Conservation (phyloP, 2,113 vertebrate species). For the Phocoena sinus region DNA sequence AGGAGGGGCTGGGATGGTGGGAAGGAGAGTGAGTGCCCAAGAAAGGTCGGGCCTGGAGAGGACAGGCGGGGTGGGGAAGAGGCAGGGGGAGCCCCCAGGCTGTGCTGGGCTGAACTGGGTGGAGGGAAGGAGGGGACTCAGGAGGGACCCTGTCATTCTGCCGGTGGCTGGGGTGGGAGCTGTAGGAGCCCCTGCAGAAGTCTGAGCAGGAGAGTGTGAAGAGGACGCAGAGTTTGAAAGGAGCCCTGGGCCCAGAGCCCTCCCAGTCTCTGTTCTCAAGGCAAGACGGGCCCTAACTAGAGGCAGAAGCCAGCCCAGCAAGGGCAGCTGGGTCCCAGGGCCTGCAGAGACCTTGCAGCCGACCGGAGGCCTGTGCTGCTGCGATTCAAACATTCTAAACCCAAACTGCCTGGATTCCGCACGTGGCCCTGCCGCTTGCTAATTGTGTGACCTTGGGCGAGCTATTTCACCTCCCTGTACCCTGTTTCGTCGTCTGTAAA, state of each 20-base stretch:
- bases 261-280: not conserved
- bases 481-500: not conserved
- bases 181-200: not conserved
- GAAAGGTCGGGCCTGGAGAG: not conserved
- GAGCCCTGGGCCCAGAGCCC: not conserved
- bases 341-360: not conserved
- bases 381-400: not conserved
- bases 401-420: not conserved
- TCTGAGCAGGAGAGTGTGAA: not conserved
- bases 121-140: not conserved
- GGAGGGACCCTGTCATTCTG: not conserved
- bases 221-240: not conserved
- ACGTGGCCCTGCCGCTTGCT: not conserved
- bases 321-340: not conserved
- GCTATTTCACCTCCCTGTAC: not conserved
- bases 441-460: not conserved
- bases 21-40: not conserved
- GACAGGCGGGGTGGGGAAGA: not conserved
- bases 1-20: too few relatives aligned
- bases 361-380: fast-evolving
- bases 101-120: fast-evolving
- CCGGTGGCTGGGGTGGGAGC: not conserved
- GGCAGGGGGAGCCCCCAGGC: not conserved
- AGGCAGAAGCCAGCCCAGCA: not conserved
- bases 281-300: not conserved